These are phyloP conservation scores for Delia radicum DNA, from an alignment of 1,140 invertebrate genomes.

Conservation along the genomic window DNA sequence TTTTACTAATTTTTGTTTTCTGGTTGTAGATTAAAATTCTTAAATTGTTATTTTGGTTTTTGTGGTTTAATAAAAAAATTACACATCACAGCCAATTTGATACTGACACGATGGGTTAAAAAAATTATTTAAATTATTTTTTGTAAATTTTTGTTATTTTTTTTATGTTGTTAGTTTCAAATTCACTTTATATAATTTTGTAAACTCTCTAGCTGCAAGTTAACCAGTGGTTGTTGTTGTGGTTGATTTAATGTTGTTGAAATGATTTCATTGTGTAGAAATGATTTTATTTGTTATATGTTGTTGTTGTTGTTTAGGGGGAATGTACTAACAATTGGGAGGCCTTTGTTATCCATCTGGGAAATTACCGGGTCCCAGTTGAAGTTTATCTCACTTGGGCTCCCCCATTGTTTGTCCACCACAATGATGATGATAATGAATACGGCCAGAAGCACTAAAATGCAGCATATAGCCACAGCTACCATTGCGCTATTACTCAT, in stretches of 20 bases:
- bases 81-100: conserved; percentile 54
- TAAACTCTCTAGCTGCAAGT: no score
- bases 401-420: conserved; percentile 70
- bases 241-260: no score
- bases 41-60: no score
- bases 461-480: conserved; percentile 75
- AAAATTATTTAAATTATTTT: background rate
- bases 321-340: conserved; percentile 42
- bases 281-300: no score
- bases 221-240: no score
- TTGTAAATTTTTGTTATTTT: no score
- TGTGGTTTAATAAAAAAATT: conserved; percentile 36
- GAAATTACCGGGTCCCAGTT: conserved; percentile 56
- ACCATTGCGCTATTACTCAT: conserved; percentile 65
- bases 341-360: conserved; percentile 56
- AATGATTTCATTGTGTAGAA: background rate
- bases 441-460: conserved; percentile 71
- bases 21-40: no score
- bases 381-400: conserved; percentile 59
- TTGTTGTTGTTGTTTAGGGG: background rate
- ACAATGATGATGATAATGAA: conserved; percentile 79
- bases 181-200: no score
- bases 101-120: conserved; percentile 22
- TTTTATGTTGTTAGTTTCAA: background rate
- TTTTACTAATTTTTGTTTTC: no score